Evolutionary conservation across 2,797 vertebrate genomes (phyloP).

Genomic region (Todus mexicanus): DNA sequence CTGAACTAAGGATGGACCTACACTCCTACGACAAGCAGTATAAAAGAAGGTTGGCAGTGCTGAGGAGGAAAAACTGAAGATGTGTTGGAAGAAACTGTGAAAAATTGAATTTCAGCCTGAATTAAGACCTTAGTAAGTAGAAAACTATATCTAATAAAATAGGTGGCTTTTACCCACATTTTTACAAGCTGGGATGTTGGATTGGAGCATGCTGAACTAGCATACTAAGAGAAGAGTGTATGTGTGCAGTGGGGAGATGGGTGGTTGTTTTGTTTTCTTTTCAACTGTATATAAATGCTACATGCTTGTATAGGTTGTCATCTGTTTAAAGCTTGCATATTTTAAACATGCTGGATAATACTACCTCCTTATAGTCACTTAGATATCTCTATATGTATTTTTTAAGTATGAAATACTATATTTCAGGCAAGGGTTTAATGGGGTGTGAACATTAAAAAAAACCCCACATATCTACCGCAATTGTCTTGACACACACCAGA

Average conservation of each 20-base stretch:
- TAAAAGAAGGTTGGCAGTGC: not conserved
- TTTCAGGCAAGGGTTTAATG: not conserved
- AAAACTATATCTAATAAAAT: not conserved
- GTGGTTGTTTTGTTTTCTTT: not conserved
- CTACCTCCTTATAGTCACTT: not conserved
- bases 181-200: not conserved
- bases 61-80: not conserved
- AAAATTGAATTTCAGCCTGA: not conserved
- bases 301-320: not conserved
- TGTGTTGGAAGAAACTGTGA: not conserved
- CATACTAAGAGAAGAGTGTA: not conserved
- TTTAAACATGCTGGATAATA: not conserved
- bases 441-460: rapidly evolving
- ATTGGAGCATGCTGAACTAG: not conserved
- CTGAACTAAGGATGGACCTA: conserved; percentile 21
- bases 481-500: not conserved
- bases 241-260: not conserved
- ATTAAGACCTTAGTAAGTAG: conserved; percentile 3
- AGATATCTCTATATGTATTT: not conserved
- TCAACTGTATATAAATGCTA: not conserved
- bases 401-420: not conserved
- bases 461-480: rapidly evolving
- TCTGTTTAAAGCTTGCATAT: not conserved
- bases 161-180: not conserved
- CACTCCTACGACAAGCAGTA: not conserved